These are phyloP conservation scores for Megathymus violae DNA, from an alignment of 1,140 invertebrate genomes.

Conservation along the genomic window DNA sequence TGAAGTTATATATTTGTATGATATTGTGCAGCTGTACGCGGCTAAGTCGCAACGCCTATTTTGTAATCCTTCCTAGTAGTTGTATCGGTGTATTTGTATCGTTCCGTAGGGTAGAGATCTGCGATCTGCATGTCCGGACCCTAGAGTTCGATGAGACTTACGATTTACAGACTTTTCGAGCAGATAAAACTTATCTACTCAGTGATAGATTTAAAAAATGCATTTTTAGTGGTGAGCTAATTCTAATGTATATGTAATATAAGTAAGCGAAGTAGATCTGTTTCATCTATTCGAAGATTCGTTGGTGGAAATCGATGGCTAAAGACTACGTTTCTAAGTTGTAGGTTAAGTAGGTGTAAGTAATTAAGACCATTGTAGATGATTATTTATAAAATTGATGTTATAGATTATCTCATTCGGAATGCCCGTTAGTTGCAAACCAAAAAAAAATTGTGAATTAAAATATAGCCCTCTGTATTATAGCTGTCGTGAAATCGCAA, in stretches of 20 bases:
- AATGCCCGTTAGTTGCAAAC: conserved; percentile 74
- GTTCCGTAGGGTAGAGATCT: conserved; percentile 49
- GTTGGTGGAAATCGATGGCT: conserved; percentile 76
- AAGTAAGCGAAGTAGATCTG: conserved; percentile 79
- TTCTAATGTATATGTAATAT: conserved; percentile 71
- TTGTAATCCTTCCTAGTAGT: conserved; percentile 80
- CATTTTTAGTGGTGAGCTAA: conserved; percentile 82
- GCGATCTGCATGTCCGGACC: conserved; percentile 42
- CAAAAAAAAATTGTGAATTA: conserved; percentile 65
- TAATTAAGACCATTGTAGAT: conserved; percentile 77
- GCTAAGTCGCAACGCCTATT: conserved; percentile 74
- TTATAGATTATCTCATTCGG: conserved; percentile 76
- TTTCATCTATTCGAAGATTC: conserved; percentile 83
- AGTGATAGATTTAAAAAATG: conserved; percentile 80
- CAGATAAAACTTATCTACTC: conserved; percentile 81
- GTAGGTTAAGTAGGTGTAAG: conserved; percentile 72
- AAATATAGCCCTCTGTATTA: conserved; percentile 59
- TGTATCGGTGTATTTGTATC: conserved; percentile 59
- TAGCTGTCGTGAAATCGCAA: conserved; percentile 68
- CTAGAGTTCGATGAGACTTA: conserved; percentile 68
- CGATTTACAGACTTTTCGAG: conserved; percentile 80
- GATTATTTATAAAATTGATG: conserved; percentile 77
- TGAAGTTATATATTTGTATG: conserved; percentile 73
- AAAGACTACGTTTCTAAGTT: conserved; percentile 79
- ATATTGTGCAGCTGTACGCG: conserved; percentile 79